Conservation (phyloP, 1,140 invertebrate species). For the Choristoneura fumiferana region DNA sequence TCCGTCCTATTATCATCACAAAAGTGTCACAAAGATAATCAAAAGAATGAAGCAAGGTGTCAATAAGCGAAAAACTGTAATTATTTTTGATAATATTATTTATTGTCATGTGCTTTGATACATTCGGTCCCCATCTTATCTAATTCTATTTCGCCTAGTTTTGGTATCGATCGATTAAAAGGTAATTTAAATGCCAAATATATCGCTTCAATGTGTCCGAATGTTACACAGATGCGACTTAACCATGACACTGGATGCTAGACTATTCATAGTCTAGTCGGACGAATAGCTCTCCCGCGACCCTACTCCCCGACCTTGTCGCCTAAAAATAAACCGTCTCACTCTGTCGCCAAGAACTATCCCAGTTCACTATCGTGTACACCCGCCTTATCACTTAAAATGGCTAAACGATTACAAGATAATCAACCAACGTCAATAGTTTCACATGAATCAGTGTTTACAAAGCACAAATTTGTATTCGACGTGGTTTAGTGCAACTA, state of each 20-base stretch:
- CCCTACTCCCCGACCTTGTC: conserved; percentile 61
- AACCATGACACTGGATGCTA: conserved; percentile 21
- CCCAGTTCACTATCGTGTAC: conserved; percentile 53
- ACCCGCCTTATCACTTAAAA: conserved; percentile 70
- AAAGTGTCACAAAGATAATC: too few species aligned
- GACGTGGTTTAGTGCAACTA: conserved; percentile 47
- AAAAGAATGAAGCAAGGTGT: too few species aligned
- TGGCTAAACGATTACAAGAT: conserved; percentile 62
- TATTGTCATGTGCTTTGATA: too few species aligned
- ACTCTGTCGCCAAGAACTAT: conserved; percentile 59
- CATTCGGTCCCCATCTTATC: too few species aligned
- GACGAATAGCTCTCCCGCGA: conserved; percentile 35
- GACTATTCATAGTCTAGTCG: conserved; percentile 44
- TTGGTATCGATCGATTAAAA: too few species aligned
- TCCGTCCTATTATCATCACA: too few species aligned
- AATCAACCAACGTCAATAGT: conserved; percentile 52
- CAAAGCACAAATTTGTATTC: conserved; percentile 53
- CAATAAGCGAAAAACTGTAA: too few species aligned
- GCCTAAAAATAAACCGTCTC: conserved; percentile 56
- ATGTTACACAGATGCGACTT: neutral
- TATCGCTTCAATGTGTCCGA: neutral
- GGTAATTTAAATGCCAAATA: neutral
- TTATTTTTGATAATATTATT: too few species aligned
- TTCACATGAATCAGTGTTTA: conserved; percentile 56
- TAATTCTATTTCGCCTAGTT: too few species aligned